phyloP scores from a whole-genome alignment of 1,140 invertebrate genomes.

The Drosophila pectinifera region DNA sequence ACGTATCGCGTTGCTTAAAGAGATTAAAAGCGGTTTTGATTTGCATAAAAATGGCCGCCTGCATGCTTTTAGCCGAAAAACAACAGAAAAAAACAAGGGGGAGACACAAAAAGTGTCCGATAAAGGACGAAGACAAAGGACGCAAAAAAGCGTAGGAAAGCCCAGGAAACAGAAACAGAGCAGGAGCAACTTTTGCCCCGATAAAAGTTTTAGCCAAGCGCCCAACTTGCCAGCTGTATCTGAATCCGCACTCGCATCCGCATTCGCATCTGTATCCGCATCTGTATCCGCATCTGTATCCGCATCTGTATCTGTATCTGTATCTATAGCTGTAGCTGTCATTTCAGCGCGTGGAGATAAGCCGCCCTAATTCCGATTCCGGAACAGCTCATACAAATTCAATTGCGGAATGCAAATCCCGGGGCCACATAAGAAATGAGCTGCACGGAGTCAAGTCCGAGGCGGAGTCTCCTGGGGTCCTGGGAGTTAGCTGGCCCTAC shows the following conservation, averaged over 20 bases:
- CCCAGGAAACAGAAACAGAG: constrained; percentile 42
- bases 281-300: background rate
- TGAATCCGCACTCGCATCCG: constrained; percentile 2
- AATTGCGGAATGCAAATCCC: constrained; percentile 26
- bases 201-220: constrained; percentile 56
- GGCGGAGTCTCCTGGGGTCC: too few relatives aligned
- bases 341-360: constrained; percentile 57
- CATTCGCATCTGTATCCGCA: background rate
- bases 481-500: too few relatives aligned
- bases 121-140: constrained; percentile 20
- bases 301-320: constrained; percentile 3
- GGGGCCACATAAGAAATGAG: background rate
- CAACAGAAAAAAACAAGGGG: background rate
- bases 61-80: constrained; percentile 48
- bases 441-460: background rate
- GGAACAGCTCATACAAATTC: constrained; percentile 25
- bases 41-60: constrained; percentile 69
- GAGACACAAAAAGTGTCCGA: constrained; percentile 1
- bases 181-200: constrained; percentile 45
- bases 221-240: constrained; percentile 42
- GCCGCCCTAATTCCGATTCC: constrained; percentile 14
- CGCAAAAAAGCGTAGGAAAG: constrained; percentile 28
- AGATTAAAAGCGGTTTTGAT: constrained; percentile 75
- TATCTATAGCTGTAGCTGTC: constrained; percentile 34
- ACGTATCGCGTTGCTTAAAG: constrained; percentile 61